Percentiles rank a stretch among this genome's conserved stretches.
Conservation (phyloP, 2,888 invertebrate genomes). For the Netelia melanura region DNA sequence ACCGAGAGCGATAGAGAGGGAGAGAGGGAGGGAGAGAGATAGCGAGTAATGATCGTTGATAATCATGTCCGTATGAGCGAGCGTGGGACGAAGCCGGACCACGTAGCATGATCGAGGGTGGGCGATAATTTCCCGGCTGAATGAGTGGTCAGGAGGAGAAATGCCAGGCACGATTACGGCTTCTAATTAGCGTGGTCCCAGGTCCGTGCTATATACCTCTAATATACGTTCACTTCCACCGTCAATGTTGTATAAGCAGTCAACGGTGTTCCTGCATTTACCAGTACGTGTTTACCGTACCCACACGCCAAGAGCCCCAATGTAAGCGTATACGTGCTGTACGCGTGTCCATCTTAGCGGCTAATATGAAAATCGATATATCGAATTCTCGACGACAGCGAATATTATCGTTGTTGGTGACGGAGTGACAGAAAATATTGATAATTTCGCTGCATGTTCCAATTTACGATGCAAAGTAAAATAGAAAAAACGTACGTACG, state of each 20-base stretch:
- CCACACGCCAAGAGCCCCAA: neutral
- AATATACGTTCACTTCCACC: slow-evolving; percentile 27
- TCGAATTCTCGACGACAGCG: neutral
- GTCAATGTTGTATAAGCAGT: slow-evolving; percentile 3
- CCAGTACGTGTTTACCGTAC: slow-evolving; percentile 14
- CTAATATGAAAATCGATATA: slow-evolving; percentile 10
- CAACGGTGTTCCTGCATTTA: slow-evolving; percentile 1
- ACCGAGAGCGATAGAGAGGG: slow-evolving; percentile 10
- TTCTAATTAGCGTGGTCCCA: slow-evolving; percentile 67
- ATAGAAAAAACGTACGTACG: no score
- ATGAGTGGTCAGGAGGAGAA: slow-evolving; percentile 68
- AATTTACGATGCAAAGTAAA: no score
- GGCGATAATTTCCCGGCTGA: slow-evolving; percentile 68
- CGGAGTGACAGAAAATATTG: no score
- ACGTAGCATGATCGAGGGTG: slow-evolving; percentile 60
- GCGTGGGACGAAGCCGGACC: slow-evolving; percentile 57
- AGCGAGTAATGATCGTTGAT: slow-evolving; percentile 71
- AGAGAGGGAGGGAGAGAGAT: slow-evolving; percentile 8
- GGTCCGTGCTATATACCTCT: slow-evolving; percentile 35
- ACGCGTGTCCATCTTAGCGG: neutral
- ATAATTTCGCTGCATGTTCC: no score
- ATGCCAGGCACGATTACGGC: slow-evolving; percentile 68
- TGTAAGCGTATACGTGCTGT: neutral
- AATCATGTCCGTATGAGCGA: slow-evolving; percentile 69
- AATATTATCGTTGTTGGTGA: neutral